These are phyloP conservation scores for Zosterops borbonicus DNA, from an alignment of 2,113 vertebrate genomes.

Conservation along the genomic window DNA sequence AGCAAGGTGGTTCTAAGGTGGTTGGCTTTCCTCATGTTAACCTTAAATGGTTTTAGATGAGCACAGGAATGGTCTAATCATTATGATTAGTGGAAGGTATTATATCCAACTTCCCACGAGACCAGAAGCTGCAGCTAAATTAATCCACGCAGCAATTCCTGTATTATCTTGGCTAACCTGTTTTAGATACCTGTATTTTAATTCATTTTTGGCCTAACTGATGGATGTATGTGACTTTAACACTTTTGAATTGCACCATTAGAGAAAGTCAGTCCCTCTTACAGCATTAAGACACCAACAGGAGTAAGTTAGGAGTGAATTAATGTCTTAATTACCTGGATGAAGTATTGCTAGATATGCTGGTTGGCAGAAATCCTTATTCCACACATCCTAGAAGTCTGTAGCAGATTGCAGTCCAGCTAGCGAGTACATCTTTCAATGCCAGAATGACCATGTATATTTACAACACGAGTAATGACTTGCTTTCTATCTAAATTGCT, in stretches of 20 bases:
- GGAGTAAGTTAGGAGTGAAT: not conserved
- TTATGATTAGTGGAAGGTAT: not conserved
- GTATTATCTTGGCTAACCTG: not conserved
- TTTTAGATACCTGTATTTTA: not conserved
- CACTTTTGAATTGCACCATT: not conserved
- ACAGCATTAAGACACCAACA: not conserved
- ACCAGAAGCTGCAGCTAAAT: not conserved
- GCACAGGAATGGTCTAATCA: not conserved
- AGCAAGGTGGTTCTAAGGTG: not conserved
- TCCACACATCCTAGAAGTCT: not conserved
- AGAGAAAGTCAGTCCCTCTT: not conserved
- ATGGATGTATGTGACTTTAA: not conserved
- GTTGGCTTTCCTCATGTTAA: not conserved
- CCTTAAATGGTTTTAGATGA: not conserved
- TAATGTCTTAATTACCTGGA: not conserved
- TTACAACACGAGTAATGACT: not conserved
- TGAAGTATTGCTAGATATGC: not conserved
- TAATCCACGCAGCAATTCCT: not conserved
- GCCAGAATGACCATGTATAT: not conserved
- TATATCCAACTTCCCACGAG: not conserved
- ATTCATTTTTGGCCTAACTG: not conserved
- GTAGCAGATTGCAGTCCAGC: not conserved
- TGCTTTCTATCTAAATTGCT: not conserved
- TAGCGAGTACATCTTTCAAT: not conserved
- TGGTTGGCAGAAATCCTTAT: not conserved